Conservation (phyloP, 2,113 vertebrate genomes). For the Elephas maximus region DNA sequence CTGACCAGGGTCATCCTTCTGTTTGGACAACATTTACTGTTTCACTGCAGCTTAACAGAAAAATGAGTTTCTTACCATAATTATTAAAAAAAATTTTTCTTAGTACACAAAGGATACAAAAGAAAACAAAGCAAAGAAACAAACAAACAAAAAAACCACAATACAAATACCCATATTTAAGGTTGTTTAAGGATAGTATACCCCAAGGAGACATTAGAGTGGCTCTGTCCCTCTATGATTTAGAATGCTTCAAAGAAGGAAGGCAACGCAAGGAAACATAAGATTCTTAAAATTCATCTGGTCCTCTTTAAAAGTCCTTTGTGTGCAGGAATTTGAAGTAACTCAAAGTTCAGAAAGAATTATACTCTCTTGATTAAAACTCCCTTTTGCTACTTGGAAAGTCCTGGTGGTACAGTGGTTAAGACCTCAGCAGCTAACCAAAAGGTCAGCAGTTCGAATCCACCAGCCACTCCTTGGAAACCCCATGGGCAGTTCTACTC, state of each 20-base stretch:
- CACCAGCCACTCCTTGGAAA: no score
- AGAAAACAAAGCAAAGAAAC: not conserved
- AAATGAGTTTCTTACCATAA: constrained; percentile 18
- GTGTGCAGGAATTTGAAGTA: constrained; percentile 49
- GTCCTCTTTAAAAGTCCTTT: not conserved
- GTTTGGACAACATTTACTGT: not conserved
- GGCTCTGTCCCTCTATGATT: constrained; percentile 26
- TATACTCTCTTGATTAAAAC: constrained; percentile 45
- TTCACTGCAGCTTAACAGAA: constrained; percentile 15
- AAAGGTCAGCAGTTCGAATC: no score
- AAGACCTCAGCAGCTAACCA: no score
- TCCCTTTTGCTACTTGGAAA: constrained; percentile 13
- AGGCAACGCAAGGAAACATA: constrained; percentile 23
- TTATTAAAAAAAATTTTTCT: not conserved
- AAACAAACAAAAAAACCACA: not conserved
- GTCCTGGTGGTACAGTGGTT: no score
- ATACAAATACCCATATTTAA: constrained; percentile 17
- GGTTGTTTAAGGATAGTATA: not conserved
- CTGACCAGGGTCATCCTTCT: not conserved
- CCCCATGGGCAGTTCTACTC: no score
- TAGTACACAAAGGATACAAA: not conserved
- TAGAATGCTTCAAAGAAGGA: constrained; percentile 50
- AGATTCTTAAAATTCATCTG: constrained; percentile 45
- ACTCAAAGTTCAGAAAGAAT: constrained; percentile 36
- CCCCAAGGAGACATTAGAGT: constrained; percentile 26